Percentiles rank a stretch among this genome's conserved stretches.
phyloP scores from a whole-genome alignment of 2,888 invertebrate species.

The Argyresthia albistria region DNA sequence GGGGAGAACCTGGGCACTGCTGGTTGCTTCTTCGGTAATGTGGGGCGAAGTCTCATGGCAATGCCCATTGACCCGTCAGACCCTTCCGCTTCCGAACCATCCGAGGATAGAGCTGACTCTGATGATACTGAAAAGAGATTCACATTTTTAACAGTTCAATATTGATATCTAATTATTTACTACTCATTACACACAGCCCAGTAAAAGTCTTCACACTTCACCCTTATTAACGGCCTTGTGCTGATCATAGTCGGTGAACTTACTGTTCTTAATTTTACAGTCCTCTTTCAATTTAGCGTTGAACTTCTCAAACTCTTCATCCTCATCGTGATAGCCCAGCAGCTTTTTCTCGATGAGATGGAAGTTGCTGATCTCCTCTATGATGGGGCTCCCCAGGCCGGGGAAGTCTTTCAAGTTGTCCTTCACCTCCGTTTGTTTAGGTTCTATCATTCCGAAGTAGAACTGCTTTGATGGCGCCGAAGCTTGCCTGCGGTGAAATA shows the following conservation, averaged over 20 bases:
- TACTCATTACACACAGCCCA: slow-evolving; percentile 9
- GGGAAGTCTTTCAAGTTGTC: slow-evolving; percentile 59
- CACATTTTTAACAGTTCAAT: neutral
- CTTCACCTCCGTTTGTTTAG: slow-evolving; percentile 36
- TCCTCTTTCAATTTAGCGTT: slow-evolving; percentile 49
- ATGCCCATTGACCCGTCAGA: slow-evolving; percentile 74
- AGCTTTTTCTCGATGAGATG: slow-evolving; percentile 58
- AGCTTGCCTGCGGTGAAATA: neutral
- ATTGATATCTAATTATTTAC: too few relatives aligned
- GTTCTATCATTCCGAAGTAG: slow-evolving; percentile 85
- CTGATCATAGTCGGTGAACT: slow-evolving; percentile 16
- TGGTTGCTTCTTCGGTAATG: slow-evolving; percentile 83
- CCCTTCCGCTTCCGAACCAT: slow-evolving; percentile 60
- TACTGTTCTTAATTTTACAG: slow-evolving; percentile 47
- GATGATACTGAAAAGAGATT: slow-evolving; percentile 48
- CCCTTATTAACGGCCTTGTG: too few relatives aligned
- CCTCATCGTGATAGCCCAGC: slow-evolving; percentile 53
- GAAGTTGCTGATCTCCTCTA: slow-evolving; percentile 58
- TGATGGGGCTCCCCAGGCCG: slow-evolving; percentile 56
- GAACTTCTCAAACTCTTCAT: slow-evolving; percentile 53
- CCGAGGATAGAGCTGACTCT: slow-evolving; percentile 71
- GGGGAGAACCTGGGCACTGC: slow-evolving; percentile 87
- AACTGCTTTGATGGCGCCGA: slow-evolving; percentile 67
- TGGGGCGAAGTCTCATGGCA: slow-evolving; percentile 81
- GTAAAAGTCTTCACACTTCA: too few relatives aligned